Conservation (phyloP, 2,797 vertebrate genomes). For the Tenualosa ilisha region DNA sequence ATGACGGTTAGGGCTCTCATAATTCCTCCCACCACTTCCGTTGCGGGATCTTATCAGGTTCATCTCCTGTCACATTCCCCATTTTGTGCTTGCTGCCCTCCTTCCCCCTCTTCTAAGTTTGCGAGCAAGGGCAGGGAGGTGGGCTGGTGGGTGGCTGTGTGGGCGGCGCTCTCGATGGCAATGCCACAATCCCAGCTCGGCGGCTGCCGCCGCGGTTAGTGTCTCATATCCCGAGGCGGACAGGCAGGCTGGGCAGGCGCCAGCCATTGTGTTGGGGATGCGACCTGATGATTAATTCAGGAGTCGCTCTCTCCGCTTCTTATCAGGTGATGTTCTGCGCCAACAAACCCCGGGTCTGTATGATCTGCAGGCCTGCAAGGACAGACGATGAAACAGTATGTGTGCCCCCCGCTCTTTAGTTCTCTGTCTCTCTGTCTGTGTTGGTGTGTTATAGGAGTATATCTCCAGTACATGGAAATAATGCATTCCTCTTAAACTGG, state of each 20-base stretch:
- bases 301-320: not conserved
- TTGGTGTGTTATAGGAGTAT: not conserved
- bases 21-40: not conserved
- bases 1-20: not conserved
- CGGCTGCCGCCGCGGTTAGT: not conserved
- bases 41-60: not conserved
- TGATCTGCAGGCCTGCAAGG: not conserved
- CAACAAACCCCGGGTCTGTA: not conserved
- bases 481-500: not conserved
- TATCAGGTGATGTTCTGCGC: not conserved
- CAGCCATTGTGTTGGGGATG: slow-evolving; percentile 45
- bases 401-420: not conserved
- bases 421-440: not conserved
- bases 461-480: not conserved
- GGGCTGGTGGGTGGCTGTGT: not conserved
- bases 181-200: not conserved
- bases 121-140: not conserved
- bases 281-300: slow-evolving; percentile 42
- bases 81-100: not conserved
- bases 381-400: not conserved
- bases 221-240: slow-evolving; percentile 1
- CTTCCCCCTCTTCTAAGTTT: not conserved
- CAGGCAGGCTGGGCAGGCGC: slow-evolving; percentile 36
- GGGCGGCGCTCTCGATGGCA: not conserved
- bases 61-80: slow-evolving; percentile 16